Percentiles rank a stretch among this genome's conserved stretches.
Evolutionary conservation across 2,797 vertebrate genomes (phyloP).

Genomic region (Pteronotus mesoamericanus): DNA sequence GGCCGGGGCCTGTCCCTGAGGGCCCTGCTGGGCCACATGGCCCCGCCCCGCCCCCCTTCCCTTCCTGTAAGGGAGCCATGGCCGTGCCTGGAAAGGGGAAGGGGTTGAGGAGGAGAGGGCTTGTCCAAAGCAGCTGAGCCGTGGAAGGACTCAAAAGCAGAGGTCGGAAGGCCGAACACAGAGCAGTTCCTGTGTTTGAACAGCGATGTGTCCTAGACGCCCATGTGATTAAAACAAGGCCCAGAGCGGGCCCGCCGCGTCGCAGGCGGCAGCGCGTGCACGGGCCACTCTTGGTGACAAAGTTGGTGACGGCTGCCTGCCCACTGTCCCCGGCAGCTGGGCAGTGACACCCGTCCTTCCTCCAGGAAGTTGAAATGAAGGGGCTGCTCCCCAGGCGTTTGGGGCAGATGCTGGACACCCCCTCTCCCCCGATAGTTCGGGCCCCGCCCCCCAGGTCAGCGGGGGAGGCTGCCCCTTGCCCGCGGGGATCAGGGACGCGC

Average conservation of each 20-base stretch:
- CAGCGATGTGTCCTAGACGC: background rate
- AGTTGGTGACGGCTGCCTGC: too few relatives aligned
- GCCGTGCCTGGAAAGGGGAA: background rate
- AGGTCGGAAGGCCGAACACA: background rate
- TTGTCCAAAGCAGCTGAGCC: background rate
- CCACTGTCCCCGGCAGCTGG: background rate
- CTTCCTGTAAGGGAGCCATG: background rate
- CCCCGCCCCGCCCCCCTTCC: background rate
- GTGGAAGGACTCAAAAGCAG: background rate
- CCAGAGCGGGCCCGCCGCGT: background rate
- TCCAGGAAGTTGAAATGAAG: background rate
- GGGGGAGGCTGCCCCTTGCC: too few relatives aligned
- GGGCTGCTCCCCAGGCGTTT: background rate
- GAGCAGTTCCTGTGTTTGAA: background rate
- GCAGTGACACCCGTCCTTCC: background rate
- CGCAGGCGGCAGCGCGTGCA: accelerated
- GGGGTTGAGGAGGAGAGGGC: background rate
- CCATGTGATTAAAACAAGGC: background rate
- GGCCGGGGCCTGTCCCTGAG: background rate
- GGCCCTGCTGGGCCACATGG: background rate
- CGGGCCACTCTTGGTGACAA: background rate
- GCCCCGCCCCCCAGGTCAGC: too few relatives aligned
- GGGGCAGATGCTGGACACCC: background rate
- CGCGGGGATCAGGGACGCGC: too few relatives aligned
- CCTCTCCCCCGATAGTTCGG: background rate